Percentiles rank a stretch among this genome's conserved stretches.
These are phyloP conservation scores for Hydropotes inermis DNA, from an alignment of 2,113 vertebrate species.

Conservation along the genomic window DNA sequence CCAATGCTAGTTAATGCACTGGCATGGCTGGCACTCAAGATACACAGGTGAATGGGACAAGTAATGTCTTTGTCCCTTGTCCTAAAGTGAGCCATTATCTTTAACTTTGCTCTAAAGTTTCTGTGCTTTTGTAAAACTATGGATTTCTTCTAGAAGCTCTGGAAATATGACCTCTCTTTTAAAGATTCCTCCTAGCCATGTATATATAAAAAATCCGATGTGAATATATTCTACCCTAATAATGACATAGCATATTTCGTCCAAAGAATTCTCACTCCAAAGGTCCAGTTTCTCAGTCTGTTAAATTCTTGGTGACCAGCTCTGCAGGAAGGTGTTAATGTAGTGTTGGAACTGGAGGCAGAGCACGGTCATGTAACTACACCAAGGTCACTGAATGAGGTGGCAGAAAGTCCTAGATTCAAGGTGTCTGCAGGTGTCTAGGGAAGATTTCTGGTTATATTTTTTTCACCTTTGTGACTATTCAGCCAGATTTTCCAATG, in stretches of 20 bases:
- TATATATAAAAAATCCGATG: not conserved
- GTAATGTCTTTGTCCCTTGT: not conserved
- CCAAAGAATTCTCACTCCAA: not conserved
- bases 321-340: not conserved
- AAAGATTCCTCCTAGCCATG: not conserved
- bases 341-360: not conserved
- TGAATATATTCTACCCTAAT: not conserved
- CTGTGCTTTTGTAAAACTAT: not conserved
- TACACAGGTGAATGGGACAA: not conserved
- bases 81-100: not conserved
- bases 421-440: not conserved
- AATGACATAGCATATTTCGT: not conserved
- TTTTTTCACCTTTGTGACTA: not conserved
- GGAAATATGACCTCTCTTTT: not conserved
- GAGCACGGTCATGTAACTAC: not conserved
- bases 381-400: not conserved
- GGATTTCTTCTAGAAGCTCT: constrained; percentile 24
- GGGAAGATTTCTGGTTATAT: not conserved
- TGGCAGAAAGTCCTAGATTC: not conserved
- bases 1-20: not conserved
- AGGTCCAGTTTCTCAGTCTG: not conserved
- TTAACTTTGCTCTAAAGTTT: not conserved
- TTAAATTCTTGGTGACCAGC: not conserved
- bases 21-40: not conserved
- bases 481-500: not conserved